Conservation (phyloP, 2,797 vertebrate species). For the Poecilia picta region DNA sequence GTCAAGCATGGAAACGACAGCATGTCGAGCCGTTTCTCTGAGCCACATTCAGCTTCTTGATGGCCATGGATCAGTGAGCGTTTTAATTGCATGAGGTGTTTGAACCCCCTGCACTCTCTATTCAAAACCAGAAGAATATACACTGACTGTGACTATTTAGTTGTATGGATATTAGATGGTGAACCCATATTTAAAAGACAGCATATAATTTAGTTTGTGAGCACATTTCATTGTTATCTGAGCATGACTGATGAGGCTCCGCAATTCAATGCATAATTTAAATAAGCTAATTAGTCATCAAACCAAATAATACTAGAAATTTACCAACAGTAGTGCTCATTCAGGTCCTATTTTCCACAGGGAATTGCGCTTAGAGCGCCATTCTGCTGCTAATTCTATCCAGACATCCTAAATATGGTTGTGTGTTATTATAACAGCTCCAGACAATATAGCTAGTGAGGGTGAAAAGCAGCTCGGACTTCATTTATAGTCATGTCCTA, state of each 20-base stretch:
- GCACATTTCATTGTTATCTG: background rate
- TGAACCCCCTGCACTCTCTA: constrained; percentile 4
- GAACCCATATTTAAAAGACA: constrained; percentile 11
- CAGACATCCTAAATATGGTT: background rate
- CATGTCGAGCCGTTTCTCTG: constrained; percentile 26
- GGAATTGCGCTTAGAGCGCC: constrained; percentile 6
- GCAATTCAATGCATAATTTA: background rate
- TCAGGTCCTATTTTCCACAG: constrained; percentile 10
- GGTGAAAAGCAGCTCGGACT: background rate
- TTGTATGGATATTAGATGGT: background rate
- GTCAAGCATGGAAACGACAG: constrained; percentile 18
- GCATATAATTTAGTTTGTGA: background rate
- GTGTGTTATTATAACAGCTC: background rate
- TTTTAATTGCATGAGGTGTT: constrained; percentile 14
- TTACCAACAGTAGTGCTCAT: constrained; percentile 3
- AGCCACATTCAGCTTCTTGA: constrained; percentile 23
- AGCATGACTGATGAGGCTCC: background rate
- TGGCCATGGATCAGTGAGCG: constrained; percentile 19
- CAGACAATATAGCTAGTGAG: background rate
- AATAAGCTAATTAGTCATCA: constrained; percentile 4
- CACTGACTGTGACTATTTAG: constrained; percentile 3
- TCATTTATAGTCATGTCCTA: background rate
- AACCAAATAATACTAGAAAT: constrained; percentile 6
- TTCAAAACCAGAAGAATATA: background rate
- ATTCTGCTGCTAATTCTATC: constrained; percentile 10